A percentile compares a stretch with the other conserved stretches of the same genome.
These are phyloP conservation scores for Gracilinanus agilis DNA, from an alignment of 2,113 vertebrate genomes.

Conservation along the genomic window DNA sequence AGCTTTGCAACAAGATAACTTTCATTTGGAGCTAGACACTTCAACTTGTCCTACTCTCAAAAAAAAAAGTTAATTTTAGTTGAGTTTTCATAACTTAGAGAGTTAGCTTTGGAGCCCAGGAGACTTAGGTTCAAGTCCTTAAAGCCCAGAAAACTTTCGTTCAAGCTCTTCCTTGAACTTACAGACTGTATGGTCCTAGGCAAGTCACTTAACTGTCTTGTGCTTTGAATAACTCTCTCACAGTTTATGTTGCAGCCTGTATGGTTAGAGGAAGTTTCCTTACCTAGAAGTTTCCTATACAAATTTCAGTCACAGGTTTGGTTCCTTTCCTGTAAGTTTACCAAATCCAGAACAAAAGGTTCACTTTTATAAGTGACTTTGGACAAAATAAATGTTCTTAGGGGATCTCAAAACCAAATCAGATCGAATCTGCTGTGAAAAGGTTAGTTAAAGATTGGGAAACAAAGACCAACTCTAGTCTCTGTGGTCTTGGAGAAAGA, in stretches of 20 bases:
- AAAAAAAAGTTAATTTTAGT: neutral
- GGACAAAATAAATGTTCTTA: neutral
- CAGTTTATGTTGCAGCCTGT: neutral
- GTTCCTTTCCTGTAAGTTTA: neutral
- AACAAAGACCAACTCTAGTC: neutral
- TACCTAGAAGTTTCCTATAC: neutral
- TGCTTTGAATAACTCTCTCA: neutral
- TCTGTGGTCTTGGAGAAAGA: neutral
- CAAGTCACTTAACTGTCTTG: neutral
- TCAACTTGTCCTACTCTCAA: neutral
- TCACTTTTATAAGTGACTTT: neutral
- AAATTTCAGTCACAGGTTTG: neutral
- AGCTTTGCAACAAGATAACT: neutral
- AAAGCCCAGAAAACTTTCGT: neutral
- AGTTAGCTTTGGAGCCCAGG: neutral
- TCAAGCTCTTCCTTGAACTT: neutral
- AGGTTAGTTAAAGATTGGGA: neutral
- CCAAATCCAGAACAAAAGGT: neutral
- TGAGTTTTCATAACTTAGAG: neutral
- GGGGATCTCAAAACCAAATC: neutral
- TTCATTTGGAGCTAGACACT: neutral
- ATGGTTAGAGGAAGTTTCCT: neutral
- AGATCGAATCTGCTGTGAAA: neutral
- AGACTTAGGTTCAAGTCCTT: neutral
- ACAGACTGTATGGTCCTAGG: neutral